Percentiles rank a stretch among this genome's conserved stretches.
Conservation (phyloP, 1,140 invertebrate genomes). For the Bombus confusus region DNA sequence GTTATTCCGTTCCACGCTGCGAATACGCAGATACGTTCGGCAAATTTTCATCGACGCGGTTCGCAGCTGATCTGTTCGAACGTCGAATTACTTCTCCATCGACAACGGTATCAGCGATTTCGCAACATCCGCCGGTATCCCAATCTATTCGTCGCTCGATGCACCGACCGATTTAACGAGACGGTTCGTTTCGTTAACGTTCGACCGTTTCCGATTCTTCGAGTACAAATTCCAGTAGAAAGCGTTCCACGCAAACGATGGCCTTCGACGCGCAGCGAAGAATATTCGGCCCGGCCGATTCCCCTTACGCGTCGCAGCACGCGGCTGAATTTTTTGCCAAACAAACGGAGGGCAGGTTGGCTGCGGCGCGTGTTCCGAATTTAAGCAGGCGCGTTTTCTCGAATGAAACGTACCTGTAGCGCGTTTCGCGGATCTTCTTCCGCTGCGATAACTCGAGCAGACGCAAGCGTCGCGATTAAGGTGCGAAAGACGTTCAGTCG, state of each 20-base stretch:
- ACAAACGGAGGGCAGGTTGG: background rate
- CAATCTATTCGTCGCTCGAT: too few relatives aligned
- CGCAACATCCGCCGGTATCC: too few relatives aligned
- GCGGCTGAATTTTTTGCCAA: background rate
- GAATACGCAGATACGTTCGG: background rate
- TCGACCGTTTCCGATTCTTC: too few relatives aligned
- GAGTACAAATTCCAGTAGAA: too few relatives aligned
- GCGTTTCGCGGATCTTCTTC: slow-evolving; percentile 1
- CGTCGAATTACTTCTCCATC: too few relatives aligned
- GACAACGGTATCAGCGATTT: too few relatives aligned
- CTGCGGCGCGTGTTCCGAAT: slow-evolving; percentile 4
- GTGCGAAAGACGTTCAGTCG: slow-evolving; percentile 31
- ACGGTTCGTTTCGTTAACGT: too few relatives aligned
- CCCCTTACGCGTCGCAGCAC: background rate
- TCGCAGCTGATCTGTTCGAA: too few relatives aligned
- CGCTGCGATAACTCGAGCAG: slow-evolving; percentile 5
- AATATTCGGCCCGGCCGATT: background rate
- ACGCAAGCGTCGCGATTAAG: slow-evolving; percentile 8
- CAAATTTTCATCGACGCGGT: too few relatives aligned
- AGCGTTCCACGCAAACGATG: rapidly evolving
- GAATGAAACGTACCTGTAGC: background rate
- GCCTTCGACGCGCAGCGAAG: rapidly evolving
- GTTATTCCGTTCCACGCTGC: background rate
- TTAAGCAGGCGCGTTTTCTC: background rate
- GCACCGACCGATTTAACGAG: too few relatives aligned